Base-by-base conservation (phyloP, 2,797 vertebrate species). In the Mico argentatus region DNA sequence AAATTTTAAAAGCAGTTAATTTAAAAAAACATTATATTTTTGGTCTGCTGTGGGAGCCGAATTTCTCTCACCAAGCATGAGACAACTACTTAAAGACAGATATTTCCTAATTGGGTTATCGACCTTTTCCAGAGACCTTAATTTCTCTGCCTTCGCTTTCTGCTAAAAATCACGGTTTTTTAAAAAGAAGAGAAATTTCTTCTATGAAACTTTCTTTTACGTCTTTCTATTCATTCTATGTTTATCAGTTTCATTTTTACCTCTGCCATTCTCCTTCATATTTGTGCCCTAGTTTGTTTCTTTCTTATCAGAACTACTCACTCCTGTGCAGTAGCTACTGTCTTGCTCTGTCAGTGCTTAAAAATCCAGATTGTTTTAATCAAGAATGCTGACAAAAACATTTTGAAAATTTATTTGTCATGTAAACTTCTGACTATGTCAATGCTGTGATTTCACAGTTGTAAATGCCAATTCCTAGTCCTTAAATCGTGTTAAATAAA, bases 51-150 rank as follows among this genome's bases (percentile, higher is more conserved):
- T 33, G 2, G n/a, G 12, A 59, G 7, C 1, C 70, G 4, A 61
- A 13, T 79, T 96, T 90, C 76, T 92, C 36, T 52, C 15, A 61
- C 9, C 39, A 79, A 57, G 19, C 10, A 26, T 33, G 10, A 90
- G 13, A 55, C 10, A 30, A 88, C n/a, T 50, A n/a, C 11, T 90
- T 30, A 19, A 41, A 92, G 59, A 96, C 10, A 73, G 27, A 1
- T 5, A 86, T 39, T 11, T 75, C 14, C 4, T 94, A 86, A 93
- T 52, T 93, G 70, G 59, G 64, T 92, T 96, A 88, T 20, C 87
- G 55, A 94, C 44, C 57, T 91, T 96, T 93, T 4, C 36, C 20
- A 72, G 11, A 75, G 11, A 93, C 92, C 80, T 93, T n/a, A 20
- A 70, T 76, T 82, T 96, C 70, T 67, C 41, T 96, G 24, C 26